Conservation (phyloP, 2,888 invertebrate species). For the Nephrotoma guestfalica region DNA sequence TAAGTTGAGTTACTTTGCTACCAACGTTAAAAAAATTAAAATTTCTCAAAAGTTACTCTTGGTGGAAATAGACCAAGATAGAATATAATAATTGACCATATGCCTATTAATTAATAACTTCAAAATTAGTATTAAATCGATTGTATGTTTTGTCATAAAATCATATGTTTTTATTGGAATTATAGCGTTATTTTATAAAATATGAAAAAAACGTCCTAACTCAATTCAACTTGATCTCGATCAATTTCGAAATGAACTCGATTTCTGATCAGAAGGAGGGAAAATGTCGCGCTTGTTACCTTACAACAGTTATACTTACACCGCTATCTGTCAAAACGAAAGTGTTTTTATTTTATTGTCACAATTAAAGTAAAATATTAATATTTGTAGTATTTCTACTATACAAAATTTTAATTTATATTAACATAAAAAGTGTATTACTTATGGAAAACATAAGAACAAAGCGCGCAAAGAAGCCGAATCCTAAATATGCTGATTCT, state of each 20-base stretch:
- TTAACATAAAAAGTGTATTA: background rate
- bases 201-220: too few relatives aligned
- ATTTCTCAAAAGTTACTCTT: too few relatives aligned
- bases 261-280: background rate
- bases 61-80: too few relatives aligned
- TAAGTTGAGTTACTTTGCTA: too few relatives aligned
- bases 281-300: background rate
- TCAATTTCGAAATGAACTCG: background rate
- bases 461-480: background rate
- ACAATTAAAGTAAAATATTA: background rate
- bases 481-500: background rate
- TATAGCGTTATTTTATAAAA: too few relatives aligned
- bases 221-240: background rate
- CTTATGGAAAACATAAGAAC: background rate
- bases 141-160: too few relatives aligned
- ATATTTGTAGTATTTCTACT: background rate
- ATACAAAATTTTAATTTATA: background rate
- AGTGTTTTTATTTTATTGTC: background rate
- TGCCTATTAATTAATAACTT: too few relatives aligned
- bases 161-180: too few relatives aligned
- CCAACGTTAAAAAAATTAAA: too few relatives aligned
- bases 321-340: background rate
- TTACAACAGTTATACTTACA: too few relatives aligned
- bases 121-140: too few relatives aligned
- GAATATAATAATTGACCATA: too few relatives aligned